Conservation (phyloP, 2,888 invertebrate species). For the Cephus pygmeus region DNA sequence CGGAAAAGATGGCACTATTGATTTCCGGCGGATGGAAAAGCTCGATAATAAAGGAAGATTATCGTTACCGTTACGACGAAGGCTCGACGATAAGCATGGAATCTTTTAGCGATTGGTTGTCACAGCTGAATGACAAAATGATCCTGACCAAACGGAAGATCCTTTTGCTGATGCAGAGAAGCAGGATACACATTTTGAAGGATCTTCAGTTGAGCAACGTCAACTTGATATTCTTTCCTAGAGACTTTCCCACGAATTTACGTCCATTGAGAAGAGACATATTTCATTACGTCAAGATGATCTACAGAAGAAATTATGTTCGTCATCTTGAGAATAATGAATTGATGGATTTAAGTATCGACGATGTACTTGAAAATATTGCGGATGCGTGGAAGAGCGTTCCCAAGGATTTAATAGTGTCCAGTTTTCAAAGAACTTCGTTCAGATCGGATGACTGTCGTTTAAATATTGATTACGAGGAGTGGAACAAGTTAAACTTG, state of each 20-base stretch:
- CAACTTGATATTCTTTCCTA: constrained; percentile 46
- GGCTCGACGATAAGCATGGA: constrained; percentile 39
- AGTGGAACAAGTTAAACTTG: constrained; percentile 38
- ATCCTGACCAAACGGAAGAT: constrained; percentile 37
- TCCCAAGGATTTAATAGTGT: constrained; percentile 45
- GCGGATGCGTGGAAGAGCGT: constrained; percentile 44
- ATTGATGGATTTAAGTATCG: constrained; percentile 32
- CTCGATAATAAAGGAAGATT: constrained; percentile 22
- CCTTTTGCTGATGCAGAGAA: constrained; percentile 41
- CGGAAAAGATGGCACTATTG: constrained; percentile 47
- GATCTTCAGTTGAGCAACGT: constrained; percentile 39
- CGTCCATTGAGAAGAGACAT: constrained; percentile 46
- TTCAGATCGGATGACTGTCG: constrained; percentile 47
- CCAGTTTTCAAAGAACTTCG: constrained; percentile 49
- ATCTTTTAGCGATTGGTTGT: constrained; percentile 44
- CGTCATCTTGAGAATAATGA: not conserved
- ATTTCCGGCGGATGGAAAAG: constrained; percentile 43
- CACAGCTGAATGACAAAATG: constrained; percentile 40
- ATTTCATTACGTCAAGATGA: constrained; percentile 51
- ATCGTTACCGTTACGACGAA: constrained; percentile 33
- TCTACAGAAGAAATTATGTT: constrained; percentile 38
- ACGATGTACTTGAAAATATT: constrained; percentile 38
- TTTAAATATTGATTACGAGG: constrained; percentile 38
- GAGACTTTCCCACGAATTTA: constrained; percentile 42
- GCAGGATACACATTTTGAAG: constrained; percentile 33